Conservation (phyloP, 2,797 vertebrate genomes). For the Oryzias dopingdopingensis region DNA sequence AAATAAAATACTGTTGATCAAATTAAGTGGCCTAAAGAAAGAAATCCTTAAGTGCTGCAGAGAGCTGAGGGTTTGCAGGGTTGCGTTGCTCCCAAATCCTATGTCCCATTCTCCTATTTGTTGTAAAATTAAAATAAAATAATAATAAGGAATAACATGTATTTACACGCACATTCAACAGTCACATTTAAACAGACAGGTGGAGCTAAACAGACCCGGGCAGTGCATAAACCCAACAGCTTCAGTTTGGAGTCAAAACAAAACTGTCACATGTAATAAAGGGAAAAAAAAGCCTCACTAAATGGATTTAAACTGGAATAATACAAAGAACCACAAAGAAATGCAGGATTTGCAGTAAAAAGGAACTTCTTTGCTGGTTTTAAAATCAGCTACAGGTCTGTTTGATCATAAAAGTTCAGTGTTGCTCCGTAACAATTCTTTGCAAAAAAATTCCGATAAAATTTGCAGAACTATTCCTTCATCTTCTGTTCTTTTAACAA, state of each 20-base stretch:
- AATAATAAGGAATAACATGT: constrained; percentile 38
- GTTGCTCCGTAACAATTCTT: not conserved
- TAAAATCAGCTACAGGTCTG: constrained; percentile 20
- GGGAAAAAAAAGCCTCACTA: not conserved
- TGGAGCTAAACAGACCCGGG: constrained; percentile 32
- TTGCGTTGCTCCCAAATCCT: constrained; percentile 3
- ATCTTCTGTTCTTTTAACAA: too few relatives aligned
- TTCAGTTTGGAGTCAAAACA: not conserved
- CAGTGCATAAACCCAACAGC: constrained; percentile 31
- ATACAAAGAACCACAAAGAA: constrained; percentile 8
- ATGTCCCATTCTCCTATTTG: constrained; percentile 6
- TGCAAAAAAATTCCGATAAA: not conserved
- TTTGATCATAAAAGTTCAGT: not conserved
- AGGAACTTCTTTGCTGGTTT: not conserved
- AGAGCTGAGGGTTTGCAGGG: not conserved
- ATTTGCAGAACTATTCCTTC: too few relatives aligned
- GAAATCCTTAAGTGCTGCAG: constrained; percentile 1
- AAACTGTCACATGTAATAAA: constrained; percentile 14
- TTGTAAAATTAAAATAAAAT: constrained; percentile 27
- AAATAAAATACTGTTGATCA: not conserved
- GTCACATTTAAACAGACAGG: constrained; percentile 35
- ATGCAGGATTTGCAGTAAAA: constrained; percentile 2
- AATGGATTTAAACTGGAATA: not conserved
- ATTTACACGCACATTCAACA: constrained; percentile 62
- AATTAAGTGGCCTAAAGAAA: not conserved